Base-by-base conservation (phyloP, 2,888 invertebrate species). In the Melikaiella ostensackeni region DNA sequence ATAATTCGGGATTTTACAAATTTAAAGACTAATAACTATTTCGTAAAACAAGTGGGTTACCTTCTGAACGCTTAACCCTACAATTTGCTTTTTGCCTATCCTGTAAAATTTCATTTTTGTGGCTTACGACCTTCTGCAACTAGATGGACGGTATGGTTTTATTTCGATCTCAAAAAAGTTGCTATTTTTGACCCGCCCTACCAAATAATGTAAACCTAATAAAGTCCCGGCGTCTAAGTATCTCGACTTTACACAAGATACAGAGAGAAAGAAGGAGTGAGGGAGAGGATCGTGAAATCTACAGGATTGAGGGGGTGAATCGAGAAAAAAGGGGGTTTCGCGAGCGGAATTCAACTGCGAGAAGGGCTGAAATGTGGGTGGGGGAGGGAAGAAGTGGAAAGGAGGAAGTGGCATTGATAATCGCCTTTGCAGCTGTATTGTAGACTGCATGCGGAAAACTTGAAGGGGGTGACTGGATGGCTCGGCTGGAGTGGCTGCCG, bases 331-430 rank as follows among this genome's bases (percentile, higher is more conserved):
- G 35, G 11, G 70, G 73, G 35, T n/a, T 13, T 57, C 16, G 55
- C 1, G 62, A 33, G 62, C 33, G 35, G 33, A 50, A n/a, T 8
- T 8, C 8, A n/a, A 50, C n/a, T 50, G 8, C 24, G 24, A 9
- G 21, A 24, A 59, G 30, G n/a, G 74, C 33, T 63, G 63, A 50
- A 61, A 73, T 30, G 33, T 11, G 11, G 16, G 46, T 35, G n/a
- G n/a, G 59, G 33, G 33, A 11, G 38, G 38, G 75, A 59, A 61
- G 35, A 73, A 55, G 55, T 66, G 24, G 76, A 57, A 21, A 75
- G 57, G 35, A 76, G 64, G 64, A 61, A 30, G 33, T 66, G 35
- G 78, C 75, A 80, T 82, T 76, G 82, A 83, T 82, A 85, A 83
- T 84, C 82, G 77, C 33, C 76, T 79, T 77, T 70, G 78, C 78